These are phyloP conservation scores for Alentia gelatinosa DNA, from an alignment of 2,888 invertebrate genomes.

Conservation along the genomic window DNA sequence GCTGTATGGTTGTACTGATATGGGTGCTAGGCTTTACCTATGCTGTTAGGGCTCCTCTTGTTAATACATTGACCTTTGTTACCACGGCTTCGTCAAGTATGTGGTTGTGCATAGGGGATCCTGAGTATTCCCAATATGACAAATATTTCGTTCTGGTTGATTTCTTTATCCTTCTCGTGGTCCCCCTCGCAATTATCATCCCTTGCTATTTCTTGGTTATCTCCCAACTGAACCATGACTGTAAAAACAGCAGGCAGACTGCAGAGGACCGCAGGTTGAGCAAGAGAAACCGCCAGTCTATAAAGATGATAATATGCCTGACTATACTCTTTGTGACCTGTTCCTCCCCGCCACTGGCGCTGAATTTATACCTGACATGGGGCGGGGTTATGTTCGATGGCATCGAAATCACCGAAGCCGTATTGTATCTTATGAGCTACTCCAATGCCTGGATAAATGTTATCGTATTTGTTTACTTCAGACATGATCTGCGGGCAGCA, in stretches of 20 bases:
- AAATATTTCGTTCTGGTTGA: constrained; percentile 9
- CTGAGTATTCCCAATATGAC: background rate
- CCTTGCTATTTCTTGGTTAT: constrained; percentile 25
- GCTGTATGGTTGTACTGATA: background rate
- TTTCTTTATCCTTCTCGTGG: constrained; percentile 23
- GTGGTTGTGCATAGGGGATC: background rate
- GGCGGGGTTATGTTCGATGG: background rate
- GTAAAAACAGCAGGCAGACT: background rate
- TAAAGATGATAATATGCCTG: constrained; percentile 16
- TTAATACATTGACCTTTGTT: background rate
- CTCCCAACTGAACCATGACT: background rate
- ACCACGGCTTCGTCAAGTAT: background rate
- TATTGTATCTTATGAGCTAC: background rate
- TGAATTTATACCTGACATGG: background rate
- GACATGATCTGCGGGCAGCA: constrained; percentile 14
- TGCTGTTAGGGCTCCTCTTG: background rate
- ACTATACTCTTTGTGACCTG: constrained; percentile 9
- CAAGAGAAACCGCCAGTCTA: background rate
- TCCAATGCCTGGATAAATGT: constrained; percentile 55
- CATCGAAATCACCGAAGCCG: background rate
- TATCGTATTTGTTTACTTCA: constrained; percentile 6
- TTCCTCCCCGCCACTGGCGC: background rate
- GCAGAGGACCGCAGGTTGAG: background rate
- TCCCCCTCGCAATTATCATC: constrained; percentile 35
- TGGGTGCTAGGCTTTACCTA: background rate